Evolutionary conservation across 2,113 vertebrate species (phyloP).

Genomic region (Polypterus bichir): DNA sequence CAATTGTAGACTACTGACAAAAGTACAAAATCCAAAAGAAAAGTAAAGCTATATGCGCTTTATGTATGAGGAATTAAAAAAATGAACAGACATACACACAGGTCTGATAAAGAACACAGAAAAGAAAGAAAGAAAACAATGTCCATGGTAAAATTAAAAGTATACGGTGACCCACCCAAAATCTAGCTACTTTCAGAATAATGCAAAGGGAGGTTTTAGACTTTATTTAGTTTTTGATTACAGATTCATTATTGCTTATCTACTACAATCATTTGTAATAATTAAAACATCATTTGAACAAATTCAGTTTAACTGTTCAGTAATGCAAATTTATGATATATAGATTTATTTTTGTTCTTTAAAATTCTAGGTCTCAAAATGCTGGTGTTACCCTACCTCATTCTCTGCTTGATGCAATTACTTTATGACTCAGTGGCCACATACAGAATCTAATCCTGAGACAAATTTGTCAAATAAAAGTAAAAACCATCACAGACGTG

Average conservation of each 20-base stretch:
- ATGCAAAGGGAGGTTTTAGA: constrained; percentile 26
- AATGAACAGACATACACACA: too few species aligned
- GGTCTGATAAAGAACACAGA: too few species aligned
- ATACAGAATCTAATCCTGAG: constrained; percentile 37
- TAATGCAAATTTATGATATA: constrained; percentile 63
- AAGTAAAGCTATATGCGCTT: too few species aligned
- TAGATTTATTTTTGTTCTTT: constrained; percentile 53
- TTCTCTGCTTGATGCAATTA: constrained; percentile 21
- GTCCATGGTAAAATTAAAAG: too few species aligned
- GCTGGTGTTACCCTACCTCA: constrained; percentile 69
- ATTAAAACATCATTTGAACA: constrained; percentile 70
- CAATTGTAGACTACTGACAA: too few species aligned
- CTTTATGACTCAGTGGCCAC: constrained; percentile 16
- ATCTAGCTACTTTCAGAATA: constrained; percentile 3
- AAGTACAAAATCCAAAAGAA: too few species aligned
- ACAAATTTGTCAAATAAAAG: constrained; percentile 33
- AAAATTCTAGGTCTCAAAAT: constrained; percentile 40
- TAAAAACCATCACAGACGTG: constrained; percentile 17
- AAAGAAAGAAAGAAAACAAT: too few species aligned
- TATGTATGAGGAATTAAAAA: too few species aligned
- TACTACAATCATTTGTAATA: constrained; percentile 88
- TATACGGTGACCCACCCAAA: too few species aligned
- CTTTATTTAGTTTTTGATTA: constrained; percentile 77
- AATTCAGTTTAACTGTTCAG: constrained; percentile 47
- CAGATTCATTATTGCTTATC: constrained; percentile 97